These are phyloP conservation scores for Drosophila simulans DNA, from an alignment of 1,140 invertebrate species.

Conservation along the genomic window DNA sequence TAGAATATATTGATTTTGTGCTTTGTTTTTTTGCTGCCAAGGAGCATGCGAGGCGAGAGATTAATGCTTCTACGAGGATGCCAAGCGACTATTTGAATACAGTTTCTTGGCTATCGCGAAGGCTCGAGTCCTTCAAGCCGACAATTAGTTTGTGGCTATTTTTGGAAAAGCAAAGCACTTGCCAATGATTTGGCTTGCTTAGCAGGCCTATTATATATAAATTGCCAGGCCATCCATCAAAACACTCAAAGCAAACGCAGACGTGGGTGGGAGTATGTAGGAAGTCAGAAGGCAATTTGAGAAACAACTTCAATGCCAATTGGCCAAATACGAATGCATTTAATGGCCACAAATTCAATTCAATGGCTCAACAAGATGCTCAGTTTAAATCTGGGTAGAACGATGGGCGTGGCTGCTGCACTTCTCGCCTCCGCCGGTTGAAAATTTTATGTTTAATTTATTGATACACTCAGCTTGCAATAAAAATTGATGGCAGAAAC, in stretches of 20 bases:
- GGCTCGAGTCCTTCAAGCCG: constrained; percentile 8
- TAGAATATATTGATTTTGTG: constrained; percentile 65
- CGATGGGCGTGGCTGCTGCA: constrained; percentile 31
- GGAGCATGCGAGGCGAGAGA: constrained; percentile 31
- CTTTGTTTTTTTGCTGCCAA: constrained; percentile 33
- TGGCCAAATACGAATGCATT: constrained; percentile 62
- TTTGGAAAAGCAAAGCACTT: constrained; percentile 26
- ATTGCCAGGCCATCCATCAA: constrained; percentile 41
- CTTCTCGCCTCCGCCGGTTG: constrained; percentile 22
- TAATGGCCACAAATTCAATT: constrained; percentile 61
- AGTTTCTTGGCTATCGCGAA: constrained; percentile 11
- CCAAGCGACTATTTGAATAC: constrained; percentile 23
- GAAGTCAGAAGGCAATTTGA: constrained; percentile 35
- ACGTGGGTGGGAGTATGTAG: neutral
- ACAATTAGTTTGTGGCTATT: constrained; percentile 41
- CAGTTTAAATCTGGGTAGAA: constrained; percentile 23
- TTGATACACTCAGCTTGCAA: constrained; percentile 80
- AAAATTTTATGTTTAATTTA: constrained; percentile 79
- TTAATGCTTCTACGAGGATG: constrained; percentile 31
- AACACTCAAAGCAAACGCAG: constrained; percentile 16
- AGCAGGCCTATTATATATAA: constrained; percentile 54
- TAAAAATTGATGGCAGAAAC: constrained; percentile 81
- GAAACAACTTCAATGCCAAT: constrained; percentile 47
- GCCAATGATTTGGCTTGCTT: constrained; percentile 29
- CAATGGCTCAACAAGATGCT: constrained; percentile 58